Percentiles rank a stretch among this genome's conserved stretches.
Evolutionary conservation across 2,113 vertebrate species (phyloP).

Genomic region (Chloroceryle aenea): DNA sequence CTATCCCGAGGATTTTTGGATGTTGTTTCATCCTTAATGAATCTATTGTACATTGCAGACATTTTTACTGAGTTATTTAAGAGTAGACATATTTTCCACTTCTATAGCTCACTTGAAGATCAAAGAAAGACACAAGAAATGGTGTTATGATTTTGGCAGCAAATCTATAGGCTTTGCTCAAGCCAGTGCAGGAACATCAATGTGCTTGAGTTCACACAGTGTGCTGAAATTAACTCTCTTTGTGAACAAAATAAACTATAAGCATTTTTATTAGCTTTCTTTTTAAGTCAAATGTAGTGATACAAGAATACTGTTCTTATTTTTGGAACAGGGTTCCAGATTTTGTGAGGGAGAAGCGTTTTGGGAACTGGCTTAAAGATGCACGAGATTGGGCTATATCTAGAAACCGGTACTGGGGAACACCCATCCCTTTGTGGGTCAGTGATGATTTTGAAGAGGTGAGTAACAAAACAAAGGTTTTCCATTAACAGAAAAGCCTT

Average conservation of each 20-base stretch:
- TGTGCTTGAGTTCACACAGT: not conserved
- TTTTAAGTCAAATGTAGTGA: not conserved
- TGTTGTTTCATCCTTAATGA: not conserved
- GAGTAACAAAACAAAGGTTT: not conserved
- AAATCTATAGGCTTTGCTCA: accelerated
- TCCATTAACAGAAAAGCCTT: not conserved
- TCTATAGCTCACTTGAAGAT: not conserved
- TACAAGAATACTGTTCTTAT: accelerated
- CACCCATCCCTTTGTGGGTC: conserved; percentile 96
- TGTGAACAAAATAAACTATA: not conserved
- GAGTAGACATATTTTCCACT: not conserved
- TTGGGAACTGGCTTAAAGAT: conserved; percentile 97
- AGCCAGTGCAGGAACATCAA: not conserved
- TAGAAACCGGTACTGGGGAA: conserved; percentile 97
- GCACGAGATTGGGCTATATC: conserved; percentile 96
- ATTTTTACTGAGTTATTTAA: not conserved
- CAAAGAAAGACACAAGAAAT: not conserved
- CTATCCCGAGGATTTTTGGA: not conserved
- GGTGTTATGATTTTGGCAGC: not conserved
- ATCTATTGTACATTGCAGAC: not conserved
- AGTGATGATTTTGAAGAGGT: conserved; percentile 96
- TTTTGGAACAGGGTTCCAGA: conserved; percentile 89
- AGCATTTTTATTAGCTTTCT: not conserved
- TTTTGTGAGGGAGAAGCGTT: conserved; percentile 94
- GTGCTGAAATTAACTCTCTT: not conserved